phyloP scores from a whole-genome alignment of 2,113 vertebrate genomes.

The Chunga burmeisteri region DNA sequence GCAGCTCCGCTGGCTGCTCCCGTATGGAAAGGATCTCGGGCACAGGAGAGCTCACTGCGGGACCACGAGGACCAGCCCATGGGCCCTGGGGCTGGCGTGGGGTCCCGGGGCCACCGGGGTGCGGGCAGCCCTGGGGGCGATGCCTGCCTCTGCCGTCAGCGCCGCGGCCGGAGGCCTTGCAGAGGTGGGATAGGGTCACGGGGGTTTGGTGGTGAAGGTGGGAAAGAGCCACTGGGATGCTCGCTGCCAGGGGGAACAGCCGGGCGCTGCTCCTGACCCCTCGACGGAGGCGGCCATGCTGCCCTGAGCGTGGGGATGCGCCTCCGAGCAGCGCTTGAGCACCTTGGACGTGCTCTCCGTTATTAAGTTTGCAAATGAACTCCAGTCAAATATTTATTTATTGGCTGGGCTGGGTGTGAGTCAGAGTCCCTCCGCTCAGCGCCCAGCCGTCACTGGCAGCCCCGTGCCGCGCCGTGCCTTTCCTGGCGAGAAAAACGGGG shows the following conservation, averaged over 20 bases:
- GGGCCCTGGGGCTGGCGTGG: rapidly evolving
- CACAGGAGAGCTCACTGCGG: rapidly evolving
- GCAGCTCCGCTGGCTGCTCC: not conserved
- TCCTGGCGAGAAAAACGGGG: not conserved
- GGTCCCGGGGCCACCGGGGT: rapidly evolving
- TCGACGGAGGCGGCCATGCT: rapidly evolving
- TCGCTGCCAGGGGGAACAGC: not conserved
- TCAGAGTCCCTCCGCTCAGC: not conserved
- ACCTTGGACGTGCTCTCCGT: not conserved
- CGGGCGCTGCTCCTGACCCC: rapidly evolving
- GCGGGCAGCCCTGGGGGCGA: not conserved
- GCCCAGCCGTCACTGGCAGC: not conserved
- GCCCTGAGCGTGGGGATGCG: rapidly evolving
- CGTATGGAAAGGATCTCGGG: not conserved
- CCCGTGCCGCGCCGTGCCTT: rapidly evolving
- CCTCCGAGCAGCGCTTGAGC: not conserved
- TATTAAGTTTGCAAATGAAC: not conserved
- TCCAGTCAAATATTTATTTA: not conserved
- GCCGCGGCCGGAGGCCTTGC: rapidly evolving
- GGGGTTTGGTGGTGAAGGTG: rapidly evolving
- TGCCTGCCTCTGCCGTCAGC: rapidly evolving
- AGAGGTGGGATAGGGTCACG: rapidly evolving
- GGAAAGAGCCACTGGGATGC: not conserved
- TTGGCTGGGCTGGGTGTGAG: not conserved
- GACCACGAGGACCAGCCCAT: rapidly evolving